Evolutionary conservation across 2,797 vertebrate genomes (phyloP), one percentile per base, ranked within the genome.

Genomic region (Chrosomus eos): DNA sequence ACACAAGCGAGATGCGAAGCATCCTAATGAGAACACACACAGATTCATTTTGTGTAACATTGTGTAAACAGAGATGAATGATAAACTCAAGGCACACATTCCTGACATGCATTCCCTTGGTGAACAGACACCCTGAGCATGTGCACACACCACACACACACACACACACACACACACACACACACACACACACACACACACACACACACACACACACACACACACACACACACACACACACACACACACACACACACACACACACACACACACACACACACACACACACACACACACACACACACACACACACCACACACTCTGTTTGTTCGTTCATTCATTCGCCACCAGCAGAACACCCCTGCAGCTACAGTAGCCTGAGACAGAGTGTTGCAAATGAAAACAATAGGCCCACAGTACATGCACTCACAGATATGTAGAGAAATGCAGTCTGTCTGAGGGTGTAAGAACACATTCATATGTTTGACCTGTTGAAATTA

Each of bases 1-100:
- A 64, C 76, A 80, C 51, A 72, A 36, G 78, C 26, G 62, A 88
- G 70, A 88, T 84, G 78, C 74, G 70, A 82, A 78, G 38, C 31
- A 70, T 70, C 81, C 72, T 62, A 45, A 31, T 78, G 48, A 68
- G 36, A 87, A 64, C 51, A 60, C 26, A 83, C 40, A 43, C 40
- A 40, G 28, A 81, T 68, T 67, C 3, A 2, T 91, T 92, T 91
- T 2, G 40, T 90, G 88, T 90, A 53, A 88, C 90, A 51, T 89
- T 93, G 90, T 91, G 89, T 91, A 94, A 94, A 94, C 91, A 94
- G 85, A 91, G 90, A 95, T 94, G 93, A 94, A 95, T 94, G 88
- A 94, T 93, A 93, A 90, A 89, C 88, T 82, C 73, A 90, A 83
- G 60, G 67, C 28, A 82, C 67, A 85, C 88, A 90, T 90, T 90